A percentile compares a stretch with the other conserved stretches of the same genome.
These are phyloP conservation scores for Orthosia gothica DNA, from an alignment of 2,888 invertebrate genomes.

Conservation along the genomic window DNA sequence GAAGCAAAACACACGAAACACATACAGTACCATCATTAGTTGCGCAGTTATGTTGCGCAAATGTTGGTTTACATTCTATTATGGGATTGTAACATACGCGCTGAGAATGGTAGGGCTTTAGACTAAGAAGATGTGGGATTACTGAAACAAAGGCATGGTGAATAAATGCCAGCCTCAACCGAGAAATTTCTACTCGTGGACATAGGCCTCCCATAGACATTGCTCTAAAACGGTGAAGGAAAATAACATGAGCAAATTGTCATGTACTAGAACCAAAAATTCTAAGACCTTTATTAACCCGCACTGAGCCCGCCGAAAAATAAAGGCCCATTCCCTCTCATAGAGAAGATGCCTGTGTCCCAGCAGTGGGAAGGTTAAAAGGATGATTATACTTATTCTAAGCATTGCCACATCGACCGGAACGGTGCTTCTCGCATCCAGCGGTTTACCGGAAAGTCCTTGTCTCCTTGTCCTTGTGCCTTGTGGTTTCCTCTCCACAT, in stretches of 20 bases:
- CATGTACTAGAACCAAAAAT: too few relatives aligned
- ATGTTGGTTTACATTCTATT: constrained; percentile 24
- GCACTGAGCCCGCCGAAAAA: too few relatives aligned
- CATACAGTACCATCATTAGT: constrained; percentile 27
- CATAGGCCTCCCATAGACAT: too few relatives aligned
- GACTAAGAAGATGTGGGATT: neutral
- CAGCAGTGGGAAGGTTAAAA: too few relatives aligned
- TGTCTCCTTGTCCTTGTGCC: too few relatives aligned
- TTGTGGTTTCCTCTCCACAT: too few relatives aligned
- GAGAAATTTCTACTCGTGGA: too few relatives aligned
- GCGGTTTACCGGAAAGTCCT: neutral
- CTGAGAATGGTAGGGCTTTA: neutral
- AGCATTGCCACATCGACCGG: neutral
- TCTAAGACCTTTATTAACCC: too few relatives aligned
- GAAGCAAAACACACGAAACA: constrained; percentile 44
- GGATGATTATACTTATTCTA: neutral
- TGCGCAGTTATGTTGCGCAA: constrained; percentile 42
- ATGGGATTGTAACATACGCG: constrained; percentile 20
- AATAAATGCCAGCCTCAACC: neutral
- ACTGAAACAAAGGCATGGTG: neutral
- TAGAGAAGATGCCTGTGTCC: too few relatives aligned
- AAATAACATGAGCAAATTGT: too few relatives aligned
- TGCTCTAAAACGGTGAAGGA: too few relatives aligned
- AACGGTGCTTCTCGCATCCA: neutral
- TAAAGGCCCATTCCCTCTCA: too few relatives aligned